These are phyloP conservation scores for Cyanoramphus novaezelandiae DNA, from an alignment of 2,113 vertebrate genomes.

Conservation along the genomic window DNA sequence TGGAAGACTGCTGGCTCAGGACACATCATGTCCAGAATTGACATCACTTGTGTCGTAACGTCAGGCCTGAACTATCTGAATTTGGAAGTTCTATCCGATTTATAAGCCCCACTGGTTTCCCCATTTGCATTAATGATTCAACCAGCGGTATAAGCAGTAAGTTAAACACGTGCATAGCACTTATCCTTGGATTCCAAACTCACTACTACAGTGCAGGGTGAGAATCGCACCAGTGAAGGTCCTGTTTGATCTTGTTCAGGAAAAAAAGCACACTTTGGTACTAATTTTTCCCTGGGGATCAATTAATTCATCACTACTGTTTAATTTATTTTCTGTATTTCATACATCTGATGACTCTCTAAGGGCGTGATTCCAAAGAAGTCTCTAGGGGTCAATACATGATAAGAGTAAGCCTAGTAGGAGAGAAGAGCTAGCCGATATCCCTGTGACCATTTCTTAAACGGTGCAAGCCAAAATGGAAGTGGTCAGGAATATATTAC, in stretches of 20 bases:
- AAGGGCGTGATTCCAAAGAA: not conserved
- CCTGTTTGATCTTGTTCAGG: not conserved
- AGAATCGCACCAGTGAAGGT: not conserved
- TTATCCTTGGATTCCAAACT: not conserved
- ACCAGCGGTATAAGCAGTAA: not conserved
- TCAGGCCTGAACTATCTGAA: not conserved
- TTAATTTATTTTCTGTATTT: conserved; percentile 7
- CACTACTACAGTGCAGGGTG: not conserved
- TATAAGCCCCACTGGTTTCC: not conserved
- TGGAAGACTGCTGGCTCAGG: not conserved
- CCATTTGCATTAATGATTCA: not conserved
- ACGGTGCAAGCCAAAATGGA: not conserved
- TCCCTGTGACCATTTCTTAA: not conserved
- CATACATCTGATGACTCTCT: not conserved
- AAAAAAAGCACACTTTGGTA: not conserved
- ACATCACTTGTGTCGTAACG: not conserved
- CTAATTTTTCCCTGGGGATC: not conserved
- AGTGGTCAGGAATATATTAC: not conserved
- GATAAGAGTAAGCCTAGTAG: not conserved
- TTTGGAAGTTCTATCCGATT: not conserved
- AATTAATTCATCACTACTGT: conserved; percentile 10
- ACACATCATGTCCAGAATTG: not conserved
- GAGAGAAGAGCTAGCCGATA: not conserved
- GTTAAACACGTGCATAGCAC: not conserved
- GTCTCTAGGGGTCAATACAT: not conserved